A percentile compares a stretch with the other conserved stretches of the same genome.
Conservation (phyloP, 2,797 vertebrate species). For the Aldrovandia affinis region DNA sequence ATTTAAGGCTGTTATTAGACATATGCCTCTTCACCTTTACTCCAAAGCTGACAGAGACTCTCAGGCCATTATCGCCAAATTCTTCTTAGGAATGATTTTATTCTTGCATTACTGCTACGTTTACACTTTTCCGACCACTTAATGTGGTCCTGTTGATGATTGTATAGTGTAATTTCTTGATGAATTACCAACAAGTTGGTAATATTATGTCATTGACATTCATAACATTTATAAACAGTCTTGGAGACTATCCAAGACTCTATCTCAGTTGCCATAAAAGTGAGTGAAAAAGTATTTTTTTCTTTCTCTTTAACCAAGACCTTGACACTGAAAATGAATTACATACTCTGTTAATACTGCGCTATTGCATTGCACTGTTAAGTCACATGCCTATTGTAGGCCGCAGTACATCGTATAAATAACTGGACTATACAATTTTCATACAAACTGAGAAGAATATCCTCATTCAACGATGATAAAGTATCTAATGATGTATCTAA, state of each 20-base stretch:
- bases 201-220: background rate
- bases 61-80: background rate
- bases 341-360: background rate
- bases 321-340: background rate
- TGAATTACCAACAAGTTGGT: background rate
- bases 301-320: background rate
- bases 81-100: background rate
- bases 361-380: background rate
- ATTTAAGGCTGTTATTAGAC: conserved; percentile 35
- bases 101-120: background rate
- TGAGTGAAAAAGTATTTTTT: background rate
- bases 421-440: background rate
- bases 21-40: conserved; percentile 12
- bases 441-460: background rate
- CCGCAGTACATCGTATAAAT: background rate
- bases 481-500: background rate
- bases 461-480: background rate
- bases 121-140: background rate
- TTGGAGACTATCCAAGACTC: too few species aligned
- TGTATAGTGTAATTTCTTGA: background rate
- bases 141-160: background rate
- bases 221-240: background rate
- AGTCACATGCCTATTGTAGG: background rate
- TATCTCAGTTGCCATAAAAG: background rate
- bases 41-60: conserved; percentile 2